Percentiles rank a stretch among this genome's conserved stretches.
Evolutionary conservation across 2,888 invertebrate genomes (phyloP).

Genomic region (Diarsia dahlii): DNA sequence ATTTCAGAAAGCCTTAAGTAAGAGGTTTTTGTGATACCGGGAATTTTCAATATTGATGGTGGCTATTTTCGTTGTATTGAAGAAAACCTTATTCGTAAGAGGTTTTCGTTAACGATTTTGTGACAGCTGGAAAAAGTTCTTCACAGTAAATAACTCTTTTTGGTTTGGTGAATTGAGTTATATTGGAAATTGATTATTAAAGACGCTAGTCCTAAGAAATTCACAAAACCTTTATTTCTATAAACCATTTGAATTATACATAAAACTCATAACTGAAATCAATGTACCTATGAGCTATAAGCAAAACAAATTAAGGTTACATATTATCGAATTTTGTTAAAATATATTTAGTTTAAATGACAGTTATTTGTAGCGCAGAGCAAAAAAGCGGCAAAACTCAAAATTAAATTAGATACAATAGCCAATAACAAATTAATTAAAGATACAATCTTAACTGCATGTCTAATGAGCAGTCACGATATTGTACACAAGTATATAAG

Average conservation of each 20-base stretch:
- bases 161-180: not conserved
- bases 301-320: not conserved
- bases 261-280: not conserved
- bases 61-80: not conserved
- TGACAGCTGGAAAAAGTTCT: not conserved
- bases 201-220: not conserved
- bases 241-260: not conserved
- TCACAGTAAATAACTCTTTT: not conserved
- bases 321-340: not conserved
- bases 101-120: not conserved
- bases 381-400: not conserved
- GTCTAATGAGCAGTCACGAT: slow-evolving; percentile 39
- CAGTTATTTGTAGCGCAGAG: not conserved
- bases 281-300: not conserved
- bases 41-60: not conserved
- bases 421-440: slow-evolving; percentile 24
- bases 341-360: not conserved
- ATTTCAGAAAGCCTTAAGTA: slow-evolving; percentile 3
- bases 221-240: not conserved
- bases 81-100: not conserved
- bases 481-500: slow-evolving; percentile 22
- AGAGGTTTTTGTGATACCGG: not conserved
- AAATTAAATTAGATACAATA: slow-evolving; percentile 1
- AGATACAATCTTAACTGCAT: slow-evolving; percentile 25
- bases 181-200: not conserved